Evolutionary conservation across 1,140 invertebrate species (phyloP).

Genomic region (Acyrthosiphon pisum): DNA sequence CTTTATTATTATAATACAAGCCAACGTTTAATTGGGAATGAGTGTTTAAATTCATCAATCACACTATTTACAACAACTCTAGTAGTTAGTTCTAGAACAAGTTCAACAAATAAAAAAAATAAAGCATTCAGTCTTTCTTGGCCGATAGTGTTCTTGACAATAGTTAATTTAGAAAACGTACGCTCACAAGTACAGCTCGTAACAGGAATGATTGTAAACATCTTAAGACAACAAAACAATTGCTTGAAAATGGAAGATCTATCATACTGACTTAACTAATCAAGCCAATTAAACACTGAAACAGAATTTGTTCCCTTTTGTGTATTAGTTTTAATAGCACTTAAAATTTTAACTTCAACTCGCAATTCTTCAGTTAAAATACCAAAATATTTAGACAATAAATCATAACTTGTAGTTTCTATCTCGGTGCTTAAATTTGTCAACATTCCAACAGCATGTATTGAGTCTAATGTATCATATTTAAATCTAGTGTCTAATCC

Average conservation of each 20-base stretch:
- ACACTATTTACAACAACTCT: too few species aligned
- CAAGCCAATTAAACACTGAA: slow-evolving; percentile 31
- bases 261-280: slow-evolving; percentile 23
- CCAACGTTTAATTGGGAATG: too few species aligned
- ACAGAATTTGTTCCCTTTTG: neutral
- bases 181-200: slow-evolving; percentile 23
- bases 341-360: slow-evolving; percentile 20
- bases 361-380: slow-evolving; percentile 28
- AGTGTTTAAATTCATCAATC: too few species aligned
- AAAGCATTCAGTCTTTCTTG: too few species aligned
- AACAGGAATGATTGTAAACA: slow-evolving; percentile 36
- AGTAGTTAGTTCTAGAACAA: too few species aligned
- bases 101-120: too few species aligned
- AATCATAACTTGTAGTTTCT: neutral
- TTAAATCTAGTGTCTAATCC: slow-evolving; percentile 34
- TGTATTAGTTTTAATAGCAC: slow-evolving; percentile 8
- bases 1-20: too few species aligned
- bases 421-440: slow-evolving; percentile 9
- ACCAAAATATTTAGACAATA: slow-evolving; percentile 14
- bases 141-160: too few species aligned
- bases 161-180: neutral
- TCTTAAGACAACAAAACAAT: slow-evolving; percentile 15
- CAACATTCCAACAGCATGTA: slow-evolving; percentile 5
- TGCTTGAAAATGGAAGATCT: neutral
- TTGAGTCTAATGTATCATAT: neutral